These are phyloP conservation scores for Colaptes auratus DNA, from an alignment of 2,113 vertebrate genomes.

Conservation along the genomic window DNA sequence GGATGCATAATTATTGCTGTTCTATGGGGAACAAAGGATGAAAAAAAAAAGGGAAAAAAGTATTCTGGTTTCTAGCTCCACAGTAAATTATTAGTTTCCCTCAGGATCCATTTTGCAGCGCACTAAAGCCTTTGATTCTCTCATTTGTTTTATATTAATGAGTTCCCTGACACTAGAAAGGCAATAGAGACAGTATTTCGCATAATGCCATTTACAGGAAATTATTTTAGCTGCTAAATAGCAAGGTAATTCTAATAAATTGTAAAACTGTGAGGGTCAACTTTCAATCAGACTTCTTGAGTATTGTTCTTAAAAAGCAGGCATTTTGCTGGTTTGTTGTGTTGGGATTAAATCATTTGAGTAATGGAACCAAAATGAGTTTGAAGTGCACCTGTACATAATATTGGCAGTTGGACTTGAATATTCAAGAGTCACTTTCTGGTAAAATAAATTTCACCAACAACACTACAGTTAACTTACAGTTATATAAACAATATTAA, in stretches of 20 bases:
- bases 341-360: background rate
- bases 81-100: background rate
- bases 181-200: background rate
- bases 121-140: background rate
- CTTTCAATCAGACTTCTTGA: background rate
- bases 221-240: background rate
- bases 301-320: background rate
- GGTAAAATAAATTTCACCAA: background rate
- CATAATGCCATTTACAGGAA: background rate
- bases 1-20: background rate
- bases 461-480: background rate
- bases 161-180: background rate
- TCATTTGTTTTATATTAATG: background rate
- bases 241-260: background rate
- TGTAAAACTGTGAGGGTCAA: background rate
- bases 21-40: background rate
- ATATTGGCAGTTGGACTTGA: background rate
- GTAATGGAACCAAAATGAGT: background rate
- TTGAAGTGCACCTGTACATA: background rate
- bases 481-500: background rate
- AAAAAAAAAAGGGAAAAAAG: rapidly evolving
- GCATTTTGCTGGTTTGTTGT: rapidly evolving
- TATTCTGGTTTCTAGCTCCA: background rate
- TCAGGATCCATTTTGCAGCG: background rate
- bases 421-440: background rate